Evolutionary conservation across 92 coral and sea anemone genomes (phyloP), one percentile per base, ranked within the genome.

Genomic region (Phenganax marumi): DNA sequence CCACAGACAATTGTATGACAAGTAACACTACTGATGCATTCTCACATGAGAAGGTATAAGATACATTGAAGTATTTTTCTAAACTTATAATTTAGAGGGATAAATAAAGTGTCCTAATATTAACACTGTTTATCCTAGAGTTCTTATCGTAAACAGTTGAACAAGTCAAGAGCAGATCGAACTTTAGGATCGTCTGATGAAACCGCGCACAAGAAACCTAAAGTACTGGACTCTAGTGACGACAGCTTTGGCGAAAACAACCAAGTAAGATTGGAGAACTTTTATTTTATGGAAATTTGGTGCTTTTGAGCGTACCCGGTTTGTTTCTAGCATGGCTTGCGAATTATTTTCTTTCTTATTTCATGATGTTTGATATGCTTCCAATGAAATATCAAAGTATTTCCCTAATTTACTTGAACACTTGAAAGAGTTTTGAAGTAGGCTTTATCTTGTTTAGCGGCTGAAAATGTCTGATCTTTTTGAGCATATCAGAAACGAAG

Each of bases 161-260:
- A 96, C 80, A 93, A 92, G 50, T 93, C 99, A 3, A 89, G 99
- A 39, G 87, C 99, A 33, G 97, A 96, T 76, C 87, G 99, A n/a
- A 87, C 91, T 70, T 87, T 96, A 65, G 99, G 99, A 39, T 91
- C 96, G 22, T 83, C 88, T 87, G 97, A 92, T 50, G 99, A 92
- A 77, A 89, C 81, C 12, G 90, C 91, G 12, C 95, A 89, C 68
- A 96, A 96, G 87, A 85, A 91, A 54, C 89, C 91, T 13, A 96
- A 91, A 81, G 89, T 97, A 17, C 86, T 91, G 54, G 99, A 96
- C 77, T 84, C 87, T 16, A 73, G 90, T 48, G 92, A 93, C 47
- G 60, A 47, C 66, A 69, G 74, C 22, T 9, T 85, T 18, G 60
- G 49, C 13, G 65, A 84, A 7, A 77, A 83, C 87, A 90, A 87